Evolutionary conservation across 2,797 vertebrate genomes (phyloP), one percentile per base, ranked within the genome.

Genomic region (Anabas testudineus): DNA sequence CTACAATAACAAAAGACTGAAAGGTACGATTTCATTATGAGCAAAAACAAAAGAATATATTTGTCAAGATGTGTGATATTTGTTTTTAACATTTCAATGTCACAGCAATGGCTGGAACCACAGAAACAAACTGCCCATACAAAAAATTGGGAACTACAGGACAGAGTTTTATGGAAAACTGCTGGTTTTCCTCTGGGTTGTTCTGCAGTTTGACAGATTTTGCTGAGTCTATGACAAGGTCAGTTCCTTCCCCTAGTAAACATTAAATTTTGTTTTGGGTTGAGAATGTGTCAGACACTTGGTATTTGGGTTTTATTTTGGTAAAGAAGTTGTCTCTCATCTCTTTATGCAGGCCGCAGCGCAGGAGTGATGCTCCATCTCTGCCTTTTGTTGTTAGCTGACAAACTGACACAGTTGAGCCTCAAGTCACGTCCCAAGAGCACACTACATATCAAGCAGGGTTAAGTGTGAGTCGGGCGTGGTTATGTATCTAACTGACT

Each of bases 221-320:
- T 14, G 10, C 32, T 51, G 2, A 49, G 36, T 48, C 18, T 26
- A 32, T 48, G 34, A 51, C 22, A 51, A 74, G 53, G 52, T 57
- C 66, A 59, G 5, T 34, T 63, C 6, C 36, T 52, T 51, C 24
- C 18, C 18, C 24, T 52, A 52, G 32, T 21, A 46, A 39, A 57
- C 52, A 51, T 28, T 43, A 37, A 14, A 47, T 39, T 53, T 39
- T 22, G 28, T 43, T 37, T 21, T n/a, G 22, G 8, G 15, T 32
- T 59, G 60, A 18, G 39, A 19, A 8, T 14, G 16, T 14, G 34
- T 64, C 24, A 15, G 15, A 41, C 39, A 34, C 41, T 46, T 45
- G 21, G 4, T 15, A 18, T 43, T 19, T 3, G 13, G 36, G n/a
- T 57, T 24, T 69, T 28, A 18, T 47, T 41, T 53, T 32, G 9